Evolutionary conservation across 2,888 invertebrate genomes (phyloP).

Genomic region (Erannis defoliaria): DNA sequence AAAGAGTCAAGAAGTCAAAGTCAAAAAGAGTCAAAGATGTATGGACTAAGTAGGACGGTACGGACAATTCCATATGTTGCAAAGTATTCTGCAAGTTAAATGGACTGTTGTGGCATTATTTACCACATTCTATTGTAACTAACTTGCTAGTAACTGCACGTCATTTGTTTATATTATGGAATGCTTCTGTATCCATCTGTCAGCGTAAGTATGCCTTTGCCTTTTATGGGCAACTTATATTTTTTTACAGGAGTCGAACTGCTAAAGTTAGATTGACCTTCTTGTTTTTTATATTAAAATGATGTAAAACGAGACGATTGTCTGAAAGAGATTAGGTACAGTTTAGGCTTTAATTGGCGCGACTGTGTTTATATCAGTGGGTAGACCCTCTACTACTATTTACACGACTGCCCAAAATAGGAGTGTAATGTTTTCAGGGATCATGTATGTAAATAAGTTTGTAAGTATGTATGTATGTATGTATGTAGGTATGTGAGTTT

Average conservation of each 20-base stretch:
- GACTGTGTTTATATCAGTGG: too few species aligned
- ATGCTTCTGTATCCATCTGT: slow-evolving; percentile 25
- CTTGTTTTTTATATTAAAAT: too few species aligned
- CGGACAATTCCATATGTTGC: slow-evolving; percentile 16
- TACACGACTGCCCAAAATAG: too few species aligned
- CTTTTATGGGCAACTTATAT: neutral
- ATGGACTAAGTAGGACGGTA: slow-evolving; percentile 26
- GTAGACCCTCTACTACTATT: too few species aligned
- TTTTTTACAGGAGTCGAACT: neutral
- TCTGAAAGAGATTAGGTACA: neutral
- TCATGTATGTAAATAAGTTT: too few species aligned
- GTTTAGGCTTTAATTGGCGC: too few species aligned
- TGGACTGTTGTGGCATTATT: slow-evolving; percentile 29
- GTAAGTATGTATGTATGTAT: too few species aligned
- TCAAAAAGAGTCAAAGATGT: too few species aligned
- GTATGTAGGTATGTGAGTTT: too few species aligned
- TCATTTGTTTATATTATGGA: slow-evolving; percentile 19
- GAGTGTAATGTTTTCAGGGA: too few species aligned
- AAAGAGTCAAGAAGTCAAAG: slow-evolving; percentile 24
- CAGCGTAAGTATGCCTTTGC: neutral
- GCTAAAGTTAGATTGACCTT: neutral
- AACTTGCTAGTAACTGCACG: slow-evolving; percentile 13
- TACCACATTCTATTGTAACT: slow-evolving; percentile 16
- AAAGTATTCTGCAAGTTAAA: slow-evolving; percentile 23
- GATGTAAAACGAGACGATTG: neutral